Conservation (phyloP, 2,888 invertebrate genomes). For the Galeruca laticollis region DNA sequence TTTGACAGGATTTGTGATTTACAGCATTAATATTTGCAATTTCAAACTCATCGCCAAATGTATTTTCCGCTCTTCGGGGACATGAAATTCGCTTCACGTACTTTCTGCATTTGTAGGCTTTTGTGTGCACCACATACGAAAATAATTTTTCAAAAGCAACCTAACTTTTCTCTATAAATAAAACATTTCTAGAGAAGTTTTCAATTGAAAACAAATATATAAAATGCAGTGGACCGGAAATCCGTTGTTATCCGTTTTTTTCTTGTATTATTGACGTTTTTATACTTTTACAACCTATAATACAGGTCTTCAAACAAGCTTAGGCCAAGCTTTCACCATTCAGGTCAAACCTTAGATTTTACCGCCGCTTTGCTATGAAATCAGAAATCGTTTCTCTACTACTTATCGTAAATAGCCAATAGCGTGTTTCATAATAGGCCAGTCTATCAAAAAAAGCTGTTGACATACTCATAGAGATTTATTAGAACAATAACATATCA, state of each 20-base stretch:
- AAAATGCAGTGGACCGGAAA: conserved; percentile 5
- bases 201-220: conserved; percentile 20
- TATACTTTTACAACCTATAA: neutral
- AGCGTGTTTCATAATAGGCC: conserved; percentile 8
- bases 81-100: neutral
- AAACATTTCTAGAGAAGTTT: conserved; percentile 5
- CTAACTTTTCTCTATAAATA: conserved; percentile 10
- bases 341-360: conserved; percentile 14
- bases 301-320: conserved; percentile 4
- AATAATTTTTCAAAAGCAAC: conserved; percentile 4
- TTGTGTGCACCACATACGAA: conserved; percentile 6
- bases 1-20: neutral
- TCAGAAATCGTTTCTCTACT: conserved; percentile 18
- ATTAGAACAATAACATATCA: too few relatives aligned
- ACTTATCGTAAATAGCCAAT: conserved; percentile 23
- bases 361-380: neutral
- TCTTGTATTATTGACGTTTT: conserved; percentile 12
- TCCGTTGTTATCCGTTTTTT: conserved; percentile 15
- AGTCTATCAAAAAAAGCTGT: neutral
- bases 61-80: neutral
- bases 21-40: neutral
- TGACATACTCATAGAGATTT: too few relatives aligned
- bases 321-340: conserved; percentile 5
- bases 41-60: neutral
- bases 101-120: conserved; percentile 9